phyloP scores from a whole-genome alignment of 1,140 invertebrate genomes.

The Bombus polaris region DNA sequence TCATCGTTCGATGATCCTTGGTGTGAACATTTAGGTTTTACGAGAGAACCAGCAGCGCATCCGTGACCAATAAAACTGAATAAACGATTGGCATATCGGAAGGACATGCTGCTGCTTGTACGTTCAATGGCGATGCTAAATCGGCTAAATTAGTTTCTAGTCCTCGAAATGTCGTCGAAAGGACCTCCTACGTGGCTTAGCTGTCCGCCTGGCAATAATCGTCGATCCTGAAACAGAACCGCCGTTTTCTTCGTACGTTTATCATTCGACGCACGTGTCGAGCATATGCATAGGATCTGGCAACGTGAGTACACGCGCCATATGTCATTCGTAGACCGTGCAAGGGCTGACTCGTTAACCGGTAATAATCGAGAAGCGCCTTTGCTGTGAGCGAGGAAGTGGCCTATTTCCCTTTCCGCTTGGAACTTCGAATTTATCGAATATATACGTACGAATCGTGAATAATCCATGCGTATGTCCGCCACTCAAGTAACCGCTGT shows the following conservation, averaged over 20 bases:
- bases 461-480: slow-evolving; percentile 6
- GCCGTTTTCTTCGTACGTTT: not conserved
- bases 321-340: not conserved
- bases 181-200: not conserved
- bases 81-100: slow-evolving; percentile 34
- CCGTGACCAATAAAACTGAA: not conserved
- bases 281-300: slow-evolving; percentile 45
- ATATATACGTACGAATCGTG: not conserved
- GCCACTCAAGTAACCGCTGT: too few species aligned
- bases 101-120: not conserved
- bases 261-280: slow-evolving; percentile 50
- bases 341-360: slow-evolving; percentile 40
- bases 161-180: slow-evolving; percentile 11
- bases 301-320: not conserved
- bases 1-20: not conserved
- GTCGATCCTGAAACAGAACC: slow-evolving; percentile 20
- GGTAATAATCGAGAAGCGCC: slow-evolving; percentile 19
- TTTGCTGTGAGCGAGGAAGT: slow-evolving; percentile 5
- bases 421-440: too few species aligned
- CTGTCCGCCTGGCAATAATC: slow-evolving; percentile 19
- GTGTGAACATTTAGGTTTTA: not conserved
- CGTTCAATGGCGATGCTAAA: slow-evolving; percentile 9
- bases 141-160: slow-evolving; percentile 30
- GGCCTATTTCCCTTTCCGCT: slow-evolving; percentile 8
- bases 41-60: not conserved